A percentile compares a stretch with the other conserved stretches of the same genome.
Evolutionary conservation across 2,113 vertebrate species (phyloP).

Genomic region (Phoenicopterus ruber): DNA sequence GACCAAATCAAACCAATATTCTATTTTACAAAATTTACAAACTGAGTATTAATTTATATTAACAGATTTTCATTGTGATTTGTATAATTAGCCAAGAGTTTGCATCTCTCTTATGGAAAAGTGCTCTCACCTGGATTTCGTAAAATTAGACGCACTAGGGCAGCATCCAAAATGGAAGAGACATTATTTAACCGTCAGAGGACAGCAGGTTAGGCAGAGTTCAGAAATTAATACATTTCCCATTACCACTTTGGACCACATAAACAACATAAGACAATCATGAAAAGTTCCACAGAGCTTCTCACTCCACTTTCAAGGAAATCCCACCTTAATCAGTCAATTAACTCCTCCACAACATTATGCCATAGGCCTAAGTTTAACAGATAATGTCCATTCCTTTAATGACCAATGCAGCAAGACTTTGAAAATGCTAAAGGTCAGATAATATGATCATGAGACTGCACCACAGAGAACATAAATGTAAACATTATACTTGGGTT

Average conservation of each 20-base stretch:
- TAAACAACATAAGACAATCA: not conserved
- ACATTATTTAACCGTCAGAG: not conserved
- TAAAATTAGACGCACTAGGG: not conserved
- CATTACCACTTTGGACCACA: conserved; percentile 20
- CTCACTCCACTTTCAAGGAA: not conserved
- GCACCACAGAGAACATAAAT: conserved; percentile 29
- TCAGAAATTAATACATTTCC: not conserved
- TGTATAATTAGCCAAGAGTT: not conserved
- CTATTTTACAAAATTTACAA: conserved; percentile 53
- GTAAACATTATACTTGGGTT: conserved; percentile 43
- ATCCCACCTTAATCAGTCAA: not conserved
- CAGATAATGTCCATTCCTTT: not conserved
- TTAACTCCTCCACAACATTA: not conserved
- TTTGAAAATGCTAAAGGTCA: not conserved
- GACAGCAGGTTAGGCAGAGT: not conserved
- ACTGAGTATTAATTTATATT: not conserved
- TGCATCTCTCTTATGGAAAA: not conserved
- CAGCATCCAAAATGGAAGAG: not conserved
- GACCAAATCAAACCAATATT: not conserved
- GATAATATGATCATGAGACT: not conserved
- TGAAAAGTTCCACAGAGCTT: not conserved
- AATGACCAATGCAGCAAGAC: not conserved
- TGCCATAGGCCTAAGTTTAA: not conserved
- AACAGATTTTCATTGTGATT: not conserved
- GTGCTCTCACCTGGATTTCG: not conserved